Percentiles rank a stretch among this genome's conserved stretches.
Evolutionary conservation across 2,113 vertebrate species (phyloP).

Genomic region (Chiloscyllium plagiosum): DNA sequence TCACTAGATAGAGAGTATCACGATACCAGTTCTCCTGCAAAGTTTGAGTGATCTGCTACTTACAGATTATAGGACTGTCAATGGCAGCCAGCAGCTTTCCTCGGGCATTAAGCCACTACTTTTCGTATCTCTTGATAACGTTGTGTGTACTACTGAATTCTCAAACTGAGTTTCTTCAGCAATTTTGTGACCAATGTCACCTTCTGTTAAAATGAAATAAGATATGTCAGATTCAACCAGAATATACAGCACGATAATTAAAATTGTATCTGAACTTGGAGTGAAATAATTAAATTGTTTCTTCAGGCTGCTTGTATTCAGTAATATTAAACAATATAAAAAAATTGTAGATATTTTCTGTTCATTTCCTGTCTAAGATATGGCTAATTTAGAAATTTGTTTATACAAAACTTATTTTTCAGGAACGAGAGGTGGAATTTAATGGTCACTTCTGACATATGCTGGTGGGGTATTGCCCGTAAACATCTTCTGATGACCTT

Average conservation of each 20-base stretch:
- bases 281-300: not conserved
- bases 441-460: too few relatives aligned
- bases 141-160: not conserved
- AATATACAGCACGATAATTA: conserved; percentile 5
- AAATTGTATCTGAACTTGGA: not conserved
- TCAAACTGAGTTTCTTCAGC: conserved; percentile 6
- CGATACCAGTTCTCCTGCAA: conserved; percentile 20
- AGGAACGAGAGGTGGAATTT: not conserved
- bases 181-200: conserved; percentile 13
- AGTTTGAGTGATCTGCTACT: conserved; percentile 31
- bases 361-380: not conserved
- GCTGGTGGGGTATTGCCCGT: too few relatives aligned
- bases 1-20: not conserved
- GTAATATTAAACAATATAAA: not conserved
- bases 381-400: not conserved
- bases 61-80: conserved; percentile 21
- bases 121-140: conserved; percentile 4
- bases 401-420: not conserved
- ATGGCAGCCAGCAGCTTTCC: conserved; percentile 29
- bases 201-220: not conserved
- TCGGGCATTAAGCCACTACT: conserved; percentile 14
- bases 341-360: not conserved
- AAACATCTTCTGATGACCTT: too few relatives aligned
- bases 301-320: not conserved
- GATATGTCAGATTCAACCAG: not conserved